phyloP scores from a whole-genome alignment of 2,113 vertebrate species.

The Bos indicus region DNA sequence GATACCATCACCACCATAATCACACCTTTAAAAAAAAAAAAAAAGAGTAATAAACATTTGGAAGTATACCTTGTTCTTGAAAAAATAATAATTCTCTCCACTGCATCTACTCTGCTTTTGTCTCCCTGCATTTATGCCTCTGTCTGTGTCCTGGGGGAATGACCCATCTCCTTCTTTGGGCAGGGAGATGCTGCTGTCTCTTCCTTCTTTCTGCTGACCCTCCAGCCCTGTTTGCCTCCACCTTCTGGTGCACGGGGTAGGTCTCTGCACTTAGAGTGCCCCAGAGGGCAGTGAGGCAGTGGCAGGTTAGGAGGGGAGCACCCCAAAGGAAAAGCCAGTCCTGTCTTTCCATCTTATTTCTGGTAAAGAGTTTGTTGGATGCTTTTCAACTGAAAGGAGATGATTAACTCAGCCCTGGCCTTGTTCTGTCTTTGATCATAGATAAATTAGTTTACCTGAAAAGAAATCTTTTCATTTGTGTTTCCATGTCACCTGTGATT shows the following conservation, averaged over 20 bases:
- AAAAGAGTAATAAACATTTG: background rate
- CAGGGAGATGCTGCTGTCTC: background rate
- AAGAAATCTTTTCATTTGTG: conserved; percentile 45
- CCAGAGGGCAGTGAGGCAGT: background rate
- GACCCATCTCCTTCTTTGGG: background rate
- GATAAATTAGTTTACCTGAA: conserved; percentile 49
- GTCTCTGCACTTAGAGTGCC: background rate
- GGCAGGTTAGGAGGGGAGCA: background rate
- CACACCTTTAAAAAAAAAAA: background rate
- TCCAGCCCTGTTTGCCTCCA: background rate
- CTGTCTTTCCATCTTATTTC: background rate
- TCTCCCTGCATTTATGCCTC: background rate
- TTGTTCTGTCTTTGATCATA: conserved; percentile 59
- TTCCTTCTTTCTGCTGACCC: background rate
- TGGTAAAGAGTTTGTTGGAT: conserved; percentile 5
- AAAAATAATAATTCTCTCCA: background rate
- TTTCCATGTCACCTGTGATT: conserved; percentile 67
- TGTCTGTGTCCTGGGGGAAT: background rate
- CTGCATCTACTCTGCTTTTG: background rate
- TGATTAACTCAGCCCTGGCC: conserved; percentile 31
- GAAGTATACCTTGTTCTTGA: background rate
- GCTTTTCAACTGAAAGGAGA: conserved; percentile 34
- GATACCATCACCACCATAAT: background rate
- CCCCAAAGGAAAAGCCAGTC: background rate
- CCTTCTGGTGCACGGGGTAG: background rate